phyloP scores from a whole-genome alignment of 2,888 invertebrate species.

The Masnerella sp. region DNA sequence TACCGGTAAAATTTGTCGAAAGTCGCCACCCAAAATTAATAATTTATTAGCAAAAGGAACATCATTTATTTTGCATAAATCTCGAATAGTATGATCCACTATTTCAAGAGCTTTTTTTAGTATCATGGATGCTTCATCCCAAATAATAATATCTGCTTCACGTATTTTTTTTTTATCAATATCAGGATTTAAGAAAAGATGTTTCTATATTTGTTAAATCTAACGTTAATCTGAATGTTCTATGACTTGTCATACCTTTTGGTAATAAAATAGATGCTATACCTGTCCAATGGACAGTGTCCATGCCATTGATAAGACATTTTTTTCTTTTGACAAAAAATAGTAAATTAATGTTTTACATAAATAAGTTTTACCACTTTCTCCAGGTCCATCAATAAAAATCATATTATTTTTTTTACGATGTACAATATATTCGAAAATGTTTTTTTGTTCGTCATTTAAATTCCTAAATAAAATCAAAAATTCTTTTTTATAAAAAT shows the following conservation, averaged over 20 bases:
- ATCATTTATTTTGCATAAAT: conserved; percentile 8
- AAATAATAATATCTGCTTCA: too few relatives aligned
- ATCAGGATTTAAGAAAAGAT: not conserved
- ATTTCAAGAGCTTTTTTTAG: conserved; percentile 32
- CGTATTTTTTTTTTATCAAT: conserved; percentile 2
- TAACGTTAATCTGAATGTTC: not conserved
- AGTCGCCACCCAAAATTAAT: too few relatives aligned
- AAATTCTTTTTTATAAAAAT: too few relatives aligned
- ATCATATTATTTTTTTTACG: too few relatives aligned
- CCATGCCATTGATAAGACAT: conserved; percentile 1
- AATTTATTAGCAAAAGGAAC: conserved; percentile 3
- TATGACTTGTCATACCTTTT: too few relatives aligned
- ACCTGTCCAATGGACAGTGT: too few relatives aligned
- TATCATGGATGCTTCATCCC: too few relatives aligned
- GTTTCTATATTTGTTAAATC: not conserved
- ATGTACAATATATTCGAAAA: too few relatives aligned
- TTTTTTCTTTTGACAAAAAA: conserved; percentile 1
- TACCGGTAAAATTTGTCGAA: conserved; percentile 11
- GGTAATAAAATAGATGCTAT: too few relatives aligned
- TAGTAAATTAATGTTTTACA: conserved; percentile 22
- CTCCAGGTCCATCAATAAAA: conserved; percentile 15
- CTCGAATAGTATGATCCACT: conserved; percentile 5
- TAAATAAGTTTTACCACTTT: too few relatives aligned
- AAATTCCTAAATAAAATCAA: too few relatives aligned
- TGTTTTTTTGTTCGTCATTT: too few relatives aligned